Percentiles rank a stretch among this genome's conserved stretches.
Evolutionary conservation across 2,888 invertebrate species (phyloP).

Genomic region (Tryphoninae sp.): DNA sequence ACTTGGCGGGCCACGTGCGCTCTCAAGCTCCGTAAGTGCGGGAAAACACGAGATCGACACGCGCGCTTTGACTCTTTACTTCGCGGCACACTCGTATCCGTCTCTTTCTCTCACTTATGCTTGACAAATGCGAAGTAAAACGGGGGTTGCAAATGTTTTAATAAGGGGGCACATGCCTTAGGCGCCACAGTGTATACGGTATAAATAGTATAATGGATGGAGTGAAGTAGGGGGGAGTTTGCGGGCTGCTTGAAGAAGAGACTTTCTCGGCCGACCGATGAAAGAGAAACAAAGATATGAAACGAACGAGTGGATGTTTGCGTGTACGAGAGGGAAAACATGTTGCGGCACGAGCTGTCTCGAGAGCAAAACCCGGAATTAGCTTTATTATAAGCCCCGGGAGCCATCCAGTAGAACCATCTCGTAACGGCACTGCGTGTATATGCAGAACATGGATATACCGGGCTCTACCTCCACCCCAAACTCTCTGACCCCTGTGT

Average conservation of each 20-base stretch:
- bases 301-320: slow-evolving; percentile 63
- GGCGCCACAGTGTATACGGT: slow-evolving; percentile 56
- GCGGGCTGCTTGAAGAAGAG: slow-evolving; percentile 51
- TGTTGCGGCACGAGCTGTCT: slow-evolving; percentile 80
- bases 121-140: not conserved
- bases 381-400: slow-evolving; percentile 81
- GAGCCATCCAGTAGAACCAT: slow-evolving; percentile 76
- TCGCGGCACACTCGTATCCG: slow-evolving; percentile 5
- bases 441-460: slow-evolving; percentile 52
- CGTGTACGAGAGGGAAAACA: slow-evolving; percentile 77
- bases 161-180: slow-evolving; percentile 73
- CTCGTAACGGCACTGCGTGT: slow-evolving; percentile 38
- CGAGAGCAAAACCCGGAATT: slow-evolving; percentile 79
- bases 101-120: not conserved
- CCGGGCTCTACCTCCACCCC: slow-evolving; percentile 24
- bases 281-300: slow-evolving; percentile 58
- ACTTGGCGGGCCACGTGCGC: slow-evolving; percentile 52
- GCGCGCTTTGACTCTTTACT: slow-evolving; percentile 55
- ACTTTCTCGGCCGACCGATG: slow-evolving; percentile 58
- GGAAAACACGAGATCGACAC: slow-evolving; percentile 47
- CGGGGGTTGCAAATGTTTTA: slow-evolving; percentile 75
- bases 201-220: slow-evolving; percentile 66
- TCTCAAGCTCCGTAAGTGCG: slow-evolving; percentile 11
- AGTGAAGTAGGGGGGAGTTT: slow-evolving; percentile 60
- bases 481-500: slow-evolving; percentile 21